These are phyloP conservation scores for Pangasius krempfi DNA, from an alignment of 2,797 vertebrate species.

Conservation along the genomic window DNA sequence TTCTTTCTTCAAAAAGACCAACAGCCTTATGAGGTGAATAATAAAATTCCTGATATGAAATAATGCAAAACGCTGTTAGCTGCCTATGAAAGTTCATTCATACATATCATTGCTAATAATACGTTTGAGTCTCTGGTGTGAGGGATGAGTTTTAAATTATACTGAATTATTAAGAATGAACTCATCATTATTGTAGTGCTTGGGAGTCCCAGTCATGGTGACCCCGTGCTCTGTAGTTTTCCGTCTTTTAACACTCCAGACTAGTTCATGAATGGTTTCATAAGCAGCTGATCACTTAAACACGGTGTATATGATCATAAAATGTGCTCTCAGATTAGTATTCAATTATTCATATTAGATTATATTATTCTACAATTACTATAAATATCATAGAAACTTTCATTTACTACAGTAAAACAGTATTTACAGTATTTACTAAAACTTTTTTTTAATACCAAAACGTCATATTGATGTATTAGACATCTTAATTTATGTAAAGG, in stretches of 20 bases:
- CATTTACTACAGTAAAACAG: not conserved
- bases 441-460: not conserved
- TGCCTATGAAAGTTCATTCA: not conserved
- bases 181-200: not conserved
- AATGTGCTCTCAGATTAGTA: not conserved
- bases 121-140: not conserved
- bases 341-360: not conserved
- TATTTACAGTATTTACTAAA: not conserved
- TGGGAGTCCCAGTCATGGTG: not conserved
- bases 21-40: not conserved
- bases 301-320: not conserved
- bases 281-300: conserved; percentile 7
- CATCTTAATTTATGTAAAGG: not conserved
- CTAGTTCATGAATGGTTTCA: conserved; percentile 1
- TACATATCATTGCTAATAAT: conserved; percentile 3
- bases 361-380: not conserved
- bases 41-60: not conserved
- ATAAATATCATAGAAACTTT: not conserved
- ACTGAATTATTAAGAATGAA: not conserved
- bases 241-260: not conserved
- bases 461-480: not conserved
- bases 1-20: not conserved
- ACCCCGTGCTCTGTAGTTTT: not conserved
- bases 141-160: not conserved
- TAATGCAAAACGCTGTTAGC: not conserved